A percentile compares a stretch with the other conserved stretches of the same genome.
Conservation (phyloP, 2,113 vertebrate species). For the Lasiurus borealis region DNA sequence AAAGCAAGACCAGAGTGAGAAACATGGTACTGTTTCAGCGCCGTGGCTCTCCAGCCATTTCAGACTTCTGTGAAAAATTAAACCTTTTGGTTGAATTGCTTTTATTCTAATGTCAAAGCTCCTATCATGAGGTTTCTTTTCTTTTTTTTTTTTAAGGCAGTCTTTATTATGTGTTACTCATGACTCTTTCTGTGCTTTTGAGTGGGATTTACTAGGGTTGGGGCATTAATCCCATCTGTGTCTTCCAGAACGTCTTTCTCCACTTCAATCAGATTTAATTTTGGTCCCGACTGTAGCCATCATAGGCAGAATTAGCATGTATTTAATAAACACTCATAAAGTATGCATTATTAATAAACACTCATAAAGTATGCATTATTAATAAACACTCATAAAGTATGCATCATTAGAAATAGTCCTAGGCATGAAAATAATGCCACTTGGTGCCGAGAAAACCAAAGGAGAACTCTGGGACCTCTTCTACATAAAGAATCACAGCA, state of each 20-base stretch:
- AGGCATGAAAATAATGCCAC: background rate
- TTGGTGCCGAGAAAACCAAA: background rate
- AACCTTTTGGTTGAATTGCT: background rate
- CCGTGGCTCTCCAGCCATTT: background rate
- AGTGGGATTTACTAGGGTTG: background rate
- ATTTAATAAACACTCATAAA: background rate
- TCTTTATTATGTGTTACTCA: background rate
- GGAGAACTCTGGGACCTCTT: no score
- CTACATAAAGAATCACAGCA: no score
- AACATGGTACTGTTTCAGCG: background rate
- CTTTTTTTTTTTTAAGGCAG: background rate
- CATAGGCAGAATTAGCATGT: background rate
- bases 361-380: background rate
- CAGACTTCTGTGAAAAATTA: constrained; percentile 50
- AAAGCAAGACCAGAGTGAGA: constrained; percentile 13
- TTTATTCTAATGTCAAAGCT: constrained; percentile 34
- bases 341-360: background rate
- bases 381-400: background rate
- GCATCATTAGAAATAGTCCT: background rate
- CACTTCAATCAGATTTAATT: constrained; percentile 25
- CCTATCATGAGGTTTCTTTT: background rate
- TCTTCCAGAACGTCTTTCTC: background rate
- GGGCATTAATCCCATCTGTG: background rate
- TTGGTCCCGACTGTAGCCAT: background rate
- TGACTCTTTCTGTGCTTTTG: background rate